phyloP scores from a whole-genome alignment of 2,113 vertebrate species.

The Apus apus region DNA sequence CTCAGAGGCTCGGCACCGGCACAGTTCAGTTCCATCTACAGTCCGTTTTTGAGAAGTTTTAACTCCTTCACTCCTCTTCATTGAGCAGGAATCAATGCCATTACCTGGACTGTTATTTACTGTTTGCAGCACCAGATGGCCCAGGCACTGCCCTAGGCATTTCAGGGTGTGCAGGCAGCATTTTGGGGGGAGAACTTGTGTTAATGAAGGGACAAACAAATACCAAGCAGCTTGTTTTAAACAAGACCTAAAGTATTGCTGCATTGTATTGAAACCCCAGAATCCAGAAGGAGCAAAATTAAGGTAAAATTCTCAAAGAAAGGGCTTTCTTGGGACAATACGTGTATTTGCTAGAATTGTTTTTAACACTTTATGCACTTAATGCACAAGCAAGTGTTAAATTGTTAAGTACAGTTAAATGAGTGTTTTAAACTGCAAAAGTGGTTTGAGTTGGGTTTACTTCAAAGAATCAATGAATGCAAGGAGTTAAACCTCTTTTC shows the following conservation, averaged over 20 bases:
- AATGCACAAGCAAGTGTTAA: not conserved
- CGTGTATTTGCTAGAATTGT: fast-evolving
- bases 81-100: not conserved
- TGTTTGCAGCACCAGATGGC: not conserved
- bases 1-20: conserved; percentile 18
- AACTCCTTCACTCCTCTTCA: conserved; percentile 45
- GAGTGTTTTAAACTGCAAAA: not conserved
- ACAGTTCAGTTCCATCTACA: conserved; percentile 45
- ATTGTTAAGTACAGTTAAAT: not conserved
- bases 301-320: not conserved
- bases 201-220: not conserved
- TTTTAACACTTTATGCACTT: not conserved
- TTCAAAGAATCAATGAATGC: not conserved
- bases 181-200: not conserved
- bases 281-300: not conserved
- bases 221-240: not conserved
- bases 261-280: not conserved
- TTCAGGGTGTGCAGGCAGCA: not conserved
- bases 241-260: not conserved
- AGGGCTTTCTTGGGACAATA: not conserved
- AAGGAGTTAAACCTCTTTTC: not conserved
- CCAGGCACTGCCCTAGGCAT: not conserved
- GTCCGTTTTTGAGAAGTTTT: conserved; percentile 40
- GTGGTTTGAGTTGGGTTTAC: not conserved
- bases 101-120: not conserved